Evolutionary conservation across 2,888 invertebrate species (phyloP).

Genomic region (Pharmacophagus antenor): DNA sequence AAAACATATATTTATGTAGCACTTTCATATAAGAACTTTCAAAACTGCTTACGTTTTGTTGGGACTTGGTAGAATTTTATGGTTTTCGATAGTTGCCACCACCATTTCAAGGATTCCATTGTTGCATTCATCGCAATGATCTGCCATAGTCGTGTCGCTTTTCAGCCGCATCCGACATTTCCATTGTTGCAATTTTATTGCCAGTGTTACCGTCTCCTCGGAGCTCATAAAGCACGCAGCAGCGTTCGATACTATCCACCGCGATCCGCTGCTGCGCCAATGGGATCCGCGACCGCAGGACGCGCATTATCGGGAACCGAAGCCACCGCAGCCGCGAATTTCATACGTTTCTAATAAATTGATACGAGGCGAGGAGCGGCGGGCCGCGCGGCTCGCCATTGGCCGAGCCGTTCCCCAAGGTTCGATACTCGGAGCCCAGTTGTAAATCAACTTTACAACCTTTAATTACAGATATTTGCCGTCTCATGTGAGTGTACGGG

Average conservation of each 20-base stretch:
- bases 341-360: conserved; percentile 80
- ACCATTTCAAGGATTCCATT: conserved; percentile 73
- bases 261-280: conserved; percentile 58
- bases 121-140: conserved; percentile 77
- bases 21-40: conserved; percentile 23
- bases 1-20: conserved; percentile 20
- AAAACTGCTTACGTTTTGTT: conserved; percentile 48
- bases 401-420: conserved; percentile 69
- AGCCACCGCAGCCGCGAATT: conserved; percentile 76
- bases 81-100: conserved; percentile 73
- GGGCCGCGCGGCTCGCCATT: conserved; percentile 57
- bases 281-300: conserved; percentile 74
- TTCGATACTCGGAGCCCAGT: conserved; percentile 70
- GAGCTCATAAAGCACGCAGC: conserved; percentile 73
- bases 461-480: conserved; percentile 81
- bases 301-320: conserved; percentile 64
- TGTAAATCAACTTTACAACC: conserved; percentile 81
- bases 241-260: conserved; percentile 71
- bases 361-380: conserved; percentile 66
- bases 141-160: conserved; percentile 70
- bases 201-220: conserved; percentile 75
- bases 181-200: conserved; percentile 80
- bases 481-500: conserved; percentile 75
- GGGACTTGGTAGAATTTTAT: conserved; percentile 59
- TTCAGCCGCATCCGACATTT: conserved; percentile 75